Evolutionary conservation across 37 sponge, comb jelly and placozoan species (phyloP).

Genomic region (Halisarca cf. caerulea): DNA sequence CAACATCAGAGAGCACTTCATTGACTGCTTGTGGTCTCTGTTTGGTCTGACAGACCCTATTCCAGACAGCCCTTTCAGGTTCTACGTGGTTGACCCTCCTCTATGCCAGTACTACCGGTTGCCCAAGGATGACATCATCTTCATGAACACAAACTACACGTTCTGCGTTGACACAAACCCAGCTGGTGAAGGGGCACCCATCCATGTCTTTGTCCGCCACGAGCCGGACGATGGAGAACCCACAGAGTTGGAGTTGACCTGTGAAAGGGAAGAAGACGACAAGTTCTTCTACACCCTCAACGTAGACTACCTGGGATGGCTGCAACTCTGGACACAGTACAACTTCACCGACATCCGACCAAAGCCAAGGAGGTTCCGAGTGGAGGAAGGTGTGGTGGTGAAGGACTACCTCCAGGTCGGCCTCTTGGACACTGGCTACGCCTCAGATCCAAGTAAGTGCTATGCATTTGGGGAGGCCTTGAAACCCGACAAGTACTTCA

Average conservation of each 20-base stretch:
- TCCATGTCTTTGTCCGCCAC: constrained; percentile 16
- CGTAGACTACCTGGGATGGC: not conserved
- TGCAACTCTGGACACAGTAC: constrained; percentile 19
- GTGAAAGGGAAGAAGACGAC: constrained; percentile 4
- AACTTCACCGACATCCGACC: constrained; percentile 20
- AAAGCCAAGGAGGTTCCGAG: not conserved
- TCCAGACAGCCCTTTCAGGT: constrained; percentile 78
- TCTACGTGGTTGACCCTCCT: constrained; percentile 72
- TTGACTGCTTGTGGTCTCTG: constrained; percentile 17
- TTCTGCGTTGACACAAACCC: constrained; percentile 18
- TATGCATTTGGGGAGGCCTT: constrained; percentile 22
- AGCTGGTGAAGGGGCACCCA: constrained; percentile 9
- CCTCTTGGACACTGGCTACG: not conserved
- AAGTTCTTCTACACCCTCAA: not conserved
- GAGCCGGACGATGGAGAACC: constrained; percentile 10
- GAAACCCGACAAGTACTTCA: constrained; percentile 2
- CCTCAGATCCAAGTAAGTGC: constrained; percentile 14
- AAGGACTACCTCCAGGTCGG: not conserved
- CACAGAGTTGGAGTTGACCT: not conserved
- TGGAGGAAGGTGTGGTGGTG: not conserved
- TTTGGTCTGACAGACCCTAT: constrained; percentile 41
- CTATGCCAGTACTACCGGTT: not conserved
- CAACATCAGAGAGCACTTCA: not conserved
- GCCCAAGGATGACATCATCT: constrained; percentile 13
- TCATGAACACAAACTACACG: not conserved